Evolutionary conservation across 2,113 vertebrate species (phyloP), one percentile per base, ranked within the genome.

Genomic region (Manacus vitellinus): DNA sequence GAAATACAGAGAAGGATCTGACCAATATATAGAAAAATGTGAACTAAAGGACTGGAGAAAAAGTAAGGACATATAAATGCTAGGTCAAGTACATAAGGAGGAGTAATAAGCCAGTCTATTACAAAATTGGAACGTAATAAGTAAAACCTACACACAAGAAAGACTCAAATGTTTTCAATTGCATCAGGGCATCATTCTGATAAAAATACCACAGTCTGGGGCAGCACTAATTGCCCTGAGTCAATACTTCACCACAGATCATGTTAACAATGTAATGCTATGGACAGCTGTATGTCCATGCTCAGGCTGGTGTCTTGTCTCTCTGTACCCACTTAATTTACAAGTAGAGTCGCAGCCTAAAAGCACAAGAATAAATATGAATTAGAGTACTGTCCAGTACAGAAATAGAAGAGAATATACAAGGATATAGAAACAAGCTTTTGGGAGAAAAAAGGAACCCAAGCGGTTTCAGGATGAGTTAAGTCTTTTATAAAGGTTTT

Each of bases 211-310:
- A n/a, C 18, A 24, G 31, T 37, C 37, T 54, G n/a, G 17, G 6
- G 22, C 11, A 81, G 59, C 22, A 35, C 13, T 37, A 66, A 18
- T 30, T 44, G 16, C 21, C 19, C 56, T 54, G n/a, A 33, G 35
- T 25, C 16, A 66, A 11, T 31, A 62, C 31, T n/a, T 91, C 51
- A 54, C 6, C n/a, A 75, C 0, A 0, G 59, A 35, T 52, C 23
- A 17, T 66, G 62, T 6, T 52, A 65, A 28, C 30, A 37, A 2
- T 37, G n/a, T 43, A 30, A 39, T 47, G 22, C 12, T 39, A 12
- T 18, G 24, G 16, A 51, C 4, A 73, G 13, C 17, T 55, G 6
- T 9, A 43, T 47, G 23, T 14, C 39, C 41, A 9, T 16, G 23
- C 13, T 59, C 46, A 49, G 46, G 14, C 5, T 56, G n/a, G 8